Evolutionary conservation across 2,797 vertebrate species (phyloP).

Genomic region (Lemur catta): DNA sequence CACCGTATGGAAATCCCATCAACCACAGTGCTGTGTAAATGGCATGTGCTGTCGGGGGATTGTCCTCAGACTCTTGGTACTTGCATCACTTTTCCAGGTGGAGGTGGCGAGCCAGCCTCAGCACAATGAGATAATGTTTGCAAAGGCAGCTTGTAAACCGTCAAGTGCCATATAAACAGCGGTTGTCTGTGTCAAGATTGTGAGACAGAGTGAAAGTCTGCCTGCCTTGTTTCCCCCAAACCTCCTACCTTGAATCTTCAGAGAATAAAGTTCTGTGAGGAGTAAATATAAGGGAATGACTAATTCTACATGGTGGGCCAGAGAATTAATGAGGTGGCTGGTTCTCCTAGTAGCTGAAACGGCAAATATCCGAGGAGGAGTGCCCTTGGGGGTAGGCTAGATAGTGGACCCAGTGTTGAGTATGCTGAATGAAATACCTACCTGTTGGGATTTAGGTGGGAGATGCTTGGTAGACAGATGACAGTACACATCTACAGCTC

Average conservation of each 20-base stretch:
- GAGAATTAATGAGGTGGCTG: neutral
- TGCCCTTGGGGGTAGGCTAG: neutral
- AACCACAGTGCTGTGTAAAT: neutral
- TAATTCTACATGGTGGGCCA: neutral
- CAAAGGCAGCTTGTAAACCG: neutral
- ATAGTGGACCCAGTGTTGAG: neutral
- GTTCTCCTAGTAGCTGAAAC: neutral
- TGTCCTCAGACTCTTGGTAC: neutral
- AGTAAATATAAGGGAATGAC: neutral
- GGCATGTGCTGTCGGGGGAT: neutral
- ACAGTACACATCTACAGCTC: neutral
- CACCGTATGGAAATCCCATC: slow-evolving; percentile 52
- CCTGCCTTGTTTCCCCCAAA: neutral
- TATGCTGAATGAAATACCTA: neutral
- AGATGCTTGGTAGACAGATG: neutral
- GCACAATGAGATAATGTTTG: neutral
- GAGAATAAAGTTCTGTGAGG: neutral
- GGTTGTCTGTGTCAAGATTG: neutral
- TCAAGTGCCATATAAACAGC: neutral
- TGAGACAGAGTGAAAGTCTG: neutral
- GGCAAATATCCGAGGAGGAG: neutral
- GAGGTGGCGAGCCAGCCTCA: neutral
- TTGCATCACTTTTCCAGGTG: neutral
- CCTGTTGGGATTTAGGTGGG: neutral
- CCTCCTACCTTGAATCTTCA: neutral